Evolutionary conservation across 2,888 invertebrate species (phyloP).

Genomic region (Cordilura impudica): DNA sequence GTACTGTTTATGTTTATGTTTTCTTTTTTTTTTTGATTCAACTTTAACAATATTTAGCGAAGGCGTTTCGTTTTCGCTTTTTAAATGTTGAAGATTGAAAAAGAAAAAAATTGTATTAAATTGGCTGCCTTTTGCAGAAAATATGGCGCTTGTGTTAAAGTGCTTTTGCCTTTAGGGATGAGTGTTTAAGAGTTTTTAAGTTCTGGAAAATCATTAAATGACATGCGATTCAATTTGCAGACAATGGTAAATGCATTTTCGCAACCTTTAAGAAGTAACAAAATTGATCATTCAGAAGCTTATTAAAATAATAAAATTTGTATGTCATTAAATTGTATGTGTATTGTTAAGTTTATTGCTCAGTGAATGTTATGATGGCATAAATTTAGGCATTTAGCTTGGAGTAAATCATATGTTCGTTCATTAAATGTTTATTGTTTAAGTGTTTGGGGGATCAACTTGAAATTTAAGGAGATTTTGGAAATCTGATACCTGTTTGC

Average conservation of each 20-base stretch:
- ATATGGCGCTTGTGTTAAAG: neutral
- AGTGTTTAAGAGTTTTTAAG: neutral
- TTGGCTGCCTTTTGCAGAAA: neutral
- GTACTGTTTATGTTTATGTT: neutral
- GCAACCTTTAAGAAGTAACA: neutral
- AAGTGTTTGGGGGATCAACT: too few species aligned
- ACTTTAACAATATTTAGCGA: neutral
- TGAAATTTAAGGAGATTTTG: too few species aligned
- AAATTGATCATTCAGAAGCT: neutral
- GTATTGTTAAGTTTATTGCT: neutral
- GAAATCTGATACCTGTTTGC: too few species aligned
- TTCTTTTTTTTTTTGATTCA: neutral
- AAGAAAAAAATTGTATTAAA: neutral
- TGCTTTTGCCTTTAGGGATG: neutral
- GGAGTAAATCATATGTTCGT: too few species aligned
- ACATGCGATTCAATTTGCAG: neutral
- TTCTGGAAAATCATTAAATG: neutral
- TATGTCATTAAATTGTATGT: neutral
- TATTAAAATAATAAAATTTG: neutral
- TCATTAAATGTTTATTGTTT: too few species aligned
- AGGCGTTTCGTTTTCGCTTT: neutral
- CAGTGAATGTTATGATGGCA: neutral
- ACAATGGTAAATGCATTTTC: neutral
- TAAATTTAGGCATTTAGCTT: too few species aligned
- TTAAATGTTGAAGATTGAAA: neutral